Evolutionary conservation across 2,113 vertebrate species (phyloP), one percentile per base, ranked within the genome.

Genomic region (Gila orcuttii): DNA sequence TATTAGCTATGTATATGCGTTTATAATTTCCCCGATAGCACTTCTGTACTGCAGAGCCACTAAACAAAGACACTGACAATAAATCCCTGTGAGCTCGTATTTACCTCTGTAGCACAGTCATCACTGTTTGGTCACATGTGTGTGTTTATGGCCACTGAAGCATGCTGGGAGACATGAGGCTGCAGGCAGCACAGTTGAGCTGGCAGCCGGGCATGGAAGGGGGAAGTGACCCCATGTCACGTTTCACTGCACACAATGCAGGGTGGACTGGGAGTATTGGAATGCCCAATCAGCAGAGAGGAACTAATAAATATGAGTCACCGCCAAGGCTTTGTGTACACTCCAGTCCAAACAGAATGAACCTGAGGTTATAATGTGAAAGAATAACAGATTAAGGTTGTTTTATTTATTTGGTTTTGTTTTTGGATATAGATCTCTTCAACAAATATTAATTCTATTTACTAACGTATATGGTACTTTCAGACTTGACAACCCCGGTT

Each of bases 121-220:
- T 87, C 47, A 86, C 69, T 7, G 52, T 52, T 39, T 12, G 25
- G 84, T 79, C 79, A 76, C 87, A 89, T 90, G 89, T 89, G 88
- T 28, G 59, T 85, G 25, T 55, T 23, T 59, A 73, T 91, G 88
- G 90, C 87, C 87, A 89, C 82, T 85, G 42, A 42, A 80, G 87
- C 77, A 86, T 89, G 87, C 79, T 81, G 25, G 86, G 88, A 91
- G 88, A 88, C 47, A 55, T 81, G 88, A 79, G 85, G 10, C 62
- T 80, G 47, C 64, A 59, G 71, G 87, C 87, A 84, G 86, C 77
- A 82, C 66, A 28, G 13, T 79, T 28, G 71, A 19, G 15, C 59
- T 52, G 79, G 77, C 59, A 52, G 83, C 47, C 15, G 15, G 82
- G 71, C n/a, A 76, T 86, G 90, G 71, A 36, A 84, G 57, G 19